A percentile compares a stretch with the other conserved stretches of the same genome.
phyloP scores from a whole-genome alignment of 1,140 invertebrate genomes.

The Anastrepha obliqua region DNA sequence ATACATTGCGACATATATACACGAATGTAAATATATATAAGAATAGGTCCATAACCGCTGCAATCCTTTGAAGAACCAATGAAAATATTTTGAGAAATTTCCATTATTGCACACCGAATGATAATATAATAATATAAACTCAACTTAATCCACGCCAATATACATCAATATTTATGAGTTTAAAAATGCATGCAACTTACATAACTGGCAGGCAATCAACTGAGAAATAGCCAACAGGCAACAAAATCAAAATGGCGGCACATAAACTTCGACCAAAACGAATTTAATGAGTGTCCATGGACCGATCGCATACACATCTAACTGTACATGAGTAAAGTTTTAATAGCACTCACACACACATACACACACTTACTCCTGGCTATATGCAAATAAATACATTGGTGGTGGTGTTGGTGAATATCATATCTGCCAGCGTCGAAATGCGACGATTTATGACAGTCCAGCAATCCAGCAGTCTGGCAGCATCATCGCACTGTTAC shows the following conservation, averaged over 20 bases:
- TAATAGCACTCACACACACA: not conserved
- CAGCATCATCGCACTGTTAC: conserved; percentile 2
- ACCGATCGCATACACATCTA: conserved; percentile 24
- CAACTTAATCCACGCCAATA: not conserved
- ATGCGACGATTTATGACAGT: conserved; percentile 51
- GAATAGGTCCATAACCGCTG: too few species aligned
- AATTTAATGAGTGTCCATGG: conserved; percentile 47
- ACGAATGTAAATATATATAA: too few species aligned
- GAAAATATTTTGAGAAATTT: not conserved
- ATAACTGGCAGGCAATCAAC: conserved; percentile 49
- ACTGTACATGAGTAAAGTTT: conserved; percentile 8
- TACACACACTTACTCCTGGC: not conserved
- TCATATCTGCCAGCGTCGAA: conserved; percentile 49
- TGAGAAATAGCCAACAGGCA: conserved; percentile 38
- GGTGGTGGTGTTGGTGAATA: not conserved
- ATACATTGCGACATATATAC: too few species aligned
- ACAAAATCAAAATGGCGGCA: conserved; percentile 52
- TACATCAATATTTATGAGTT: not conserved
- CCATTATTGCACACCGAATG: not conserved
- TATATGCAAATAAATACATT: not conserved
- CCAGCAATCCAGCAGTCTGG: conserved; percentile 1
- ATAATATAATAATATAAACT: conserved; percentile 3
- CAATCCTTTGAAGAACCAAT: too few species aligned
- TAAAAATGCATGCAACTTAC: not conserved
- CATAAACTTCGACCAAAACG: conserved; percentile 21